Conservation (phyloP, 92 coral and sea anemone genomes). For the Actinostola sp. region DNA sequence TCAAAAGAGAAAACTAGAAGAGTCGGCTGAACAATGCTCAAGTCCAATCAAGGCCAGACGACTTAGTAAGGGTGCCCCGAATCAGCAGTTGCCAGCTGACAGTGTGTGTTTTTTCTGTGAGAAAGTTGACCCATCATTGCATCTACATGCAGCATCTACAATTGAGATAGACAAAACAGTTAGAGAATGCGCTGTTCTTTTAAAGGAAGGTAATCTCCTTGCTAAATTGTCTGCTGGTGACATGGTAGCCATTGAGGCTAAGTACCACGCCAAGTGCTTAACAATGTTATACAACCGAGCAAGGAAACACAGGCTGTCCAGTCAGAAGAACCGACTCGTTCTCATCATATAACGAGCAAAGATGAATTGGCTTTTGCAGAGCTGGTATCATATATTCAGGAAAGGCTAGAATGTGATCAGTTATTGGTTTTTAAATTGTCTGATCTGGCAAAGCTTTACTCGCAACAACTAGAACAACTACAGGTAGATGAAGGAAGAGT, state of each 20-base stretch:
- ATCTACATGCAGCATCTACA: slow-evolving; percentile 21
- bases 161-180: slow-evolving; percentile 17
- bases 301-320: slow-evolving; percentile 12
- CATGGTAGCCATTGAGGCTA: slow-evolving; percentile 49
- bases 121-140: background rate
- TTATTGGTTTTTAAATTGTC: slow-evolving; percentile 50
- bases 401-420: slow-evolving; percentile 47
- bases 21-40: background rate
- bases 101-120: slow-evolving; percentile 24
- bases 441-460: slow-evolving; percentile 32
- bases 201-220: slow-evolving; percentile 42
- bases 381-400: slow-evolving; percentile 57
- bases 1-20: slow-evolving; percentile 31
- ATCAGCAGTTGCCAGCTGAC: background rate
- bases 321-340: background rate
- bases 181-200: slow-evolving; percentile 20
- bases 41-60: slow-evolving; percentile 55
- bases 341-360: background rate
- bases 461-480: background rate
- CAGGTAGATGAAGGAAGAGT: slow-evolving; percentile 40
- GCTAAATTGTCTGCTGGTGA: slow-evolving; percentile 42
- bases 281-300: slow-evolving; percentile 35
- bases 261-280: slow-evolving; percentile 45
- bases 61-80: slow-evolving; percentile 2
- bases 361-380: slow-evolving; percentile 43